A percentile compares a stretch with the other conserved stretches of the same genome.
phyloP scores from a whole-genome alignment of 2,888 invertebrate species.

The Hofmannophila pseudospretella region DNA sequence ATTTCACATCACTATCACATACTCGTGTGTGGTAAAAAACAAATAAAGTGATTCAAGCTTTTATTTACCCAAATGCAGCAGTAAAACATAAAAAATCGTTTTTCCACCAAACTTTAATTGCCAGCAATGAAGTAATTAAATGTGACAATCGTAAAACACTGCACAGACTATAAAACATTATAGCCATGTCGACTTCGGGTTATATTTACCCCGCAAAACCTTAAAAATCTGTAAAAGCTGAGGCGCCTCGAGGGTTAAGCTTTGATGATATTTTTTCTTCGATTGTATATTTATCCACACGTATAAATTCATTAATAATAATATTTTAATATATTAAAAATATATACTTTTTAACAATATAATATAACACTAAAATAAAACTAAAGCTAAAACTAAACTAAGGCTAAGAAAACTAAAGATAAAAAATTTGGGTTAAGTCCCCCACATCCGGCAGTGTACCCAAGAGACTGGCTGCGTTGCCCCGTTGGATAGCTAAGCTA shows the following conservation, averaged over 20 bases:
- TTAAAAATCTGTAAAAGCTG: constrained; percentile 15
- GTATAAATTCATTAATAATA: no score
- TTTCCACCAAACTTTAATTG: constrained; percentile 73
- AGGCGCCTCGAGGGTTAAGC: constrained; percentile 3
- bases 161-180: constrained; percentile 63
- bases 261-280: constrained; percentile 1
- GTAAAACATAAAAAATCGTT: constrained; percentile 69
- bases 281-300: no score
- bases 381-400: no score
- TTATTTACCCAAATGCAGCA: constrained; percentile 73
- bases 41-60: constrained; percentile 58
- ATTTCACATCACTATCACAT: constrained; percentile 46
- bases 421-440: no score
- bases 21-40: constrained; percentile 75
- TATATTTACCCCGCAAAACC: constrained; percentile 38
- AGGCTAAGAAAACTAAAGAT: no score
- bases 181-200: constrained; percentile 46
- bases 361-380: no score
- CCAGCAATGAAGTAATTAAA: constrained; percentile 76
- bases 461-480: no score
- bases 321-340: no score
- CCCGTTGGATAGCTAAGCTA: no score
- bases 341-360: no score
- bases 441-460: no score
- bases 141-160: constrained; percentile 75